phyloP scores from a whole-genome alignment of 53 echinoderm and acorn worm species.

The Henricia sp. region DNA sequence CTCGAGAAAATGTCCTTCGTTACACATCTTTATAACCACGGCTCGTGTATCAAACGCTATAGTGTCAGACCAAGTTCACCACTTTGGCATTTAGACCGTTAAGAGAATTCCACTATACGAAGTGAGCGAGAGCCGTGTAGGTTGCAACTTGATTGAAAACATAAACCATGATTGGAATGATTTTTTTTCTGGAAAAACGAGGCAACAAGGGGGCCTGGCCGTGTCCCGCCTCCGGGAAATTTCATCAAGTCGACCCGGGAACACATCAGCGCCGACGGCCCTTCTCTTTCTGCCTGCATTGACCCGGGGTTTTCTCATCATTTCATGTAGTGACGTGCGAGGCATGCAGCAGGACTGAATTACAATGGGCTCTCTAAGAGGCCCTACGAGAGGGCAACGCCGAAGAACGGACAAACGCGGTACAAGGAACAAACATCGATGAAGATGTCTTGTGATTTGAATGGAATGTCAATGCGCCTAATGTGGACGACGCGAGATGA shows the following conservation, averaged over 20 bases:
- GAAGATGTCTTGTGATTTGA: no score
- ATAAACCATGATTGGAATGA: neutral
- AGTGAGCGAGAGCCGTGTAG: neutral
- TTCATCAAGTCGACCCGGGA: constrained; percentile 37
- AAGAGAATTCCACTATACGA: neutral
- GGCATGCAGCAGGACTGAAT: constrained; percentile 22
- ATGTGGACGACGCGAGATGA: no score
- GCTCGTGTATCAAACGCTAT: constrained; percentile 11
- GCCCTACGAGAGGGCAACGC: constrained; percentile 3
- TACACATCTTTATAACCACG: neutral
- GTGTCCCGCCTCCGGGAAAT: constrained; percentile 5
- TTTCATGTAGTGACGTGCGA: neutral
- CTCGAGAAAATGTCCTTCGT: constrained; percentile 9
- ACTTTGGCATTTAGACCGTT: neutral
- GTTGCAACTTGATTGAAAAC: constrained; percentile 46
- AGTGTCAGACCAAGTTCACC: neutral
- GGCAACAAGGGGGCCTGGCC: neutral
- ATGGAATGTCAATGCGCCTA: no score
- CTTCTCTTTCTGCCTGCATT: neutral
- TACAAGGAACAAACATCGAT: no score
- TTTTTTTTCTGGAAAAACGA: neutral
- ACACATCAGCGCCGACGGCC: neutral
- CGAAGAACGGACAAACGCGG: no score
- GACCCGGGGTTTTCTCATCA: neutral
- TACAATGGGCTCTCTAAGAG: neutral